Base-by-base conservation (phyloP, 2,797 vertebrate species). In the Spheniscus humboldti region DNA sequence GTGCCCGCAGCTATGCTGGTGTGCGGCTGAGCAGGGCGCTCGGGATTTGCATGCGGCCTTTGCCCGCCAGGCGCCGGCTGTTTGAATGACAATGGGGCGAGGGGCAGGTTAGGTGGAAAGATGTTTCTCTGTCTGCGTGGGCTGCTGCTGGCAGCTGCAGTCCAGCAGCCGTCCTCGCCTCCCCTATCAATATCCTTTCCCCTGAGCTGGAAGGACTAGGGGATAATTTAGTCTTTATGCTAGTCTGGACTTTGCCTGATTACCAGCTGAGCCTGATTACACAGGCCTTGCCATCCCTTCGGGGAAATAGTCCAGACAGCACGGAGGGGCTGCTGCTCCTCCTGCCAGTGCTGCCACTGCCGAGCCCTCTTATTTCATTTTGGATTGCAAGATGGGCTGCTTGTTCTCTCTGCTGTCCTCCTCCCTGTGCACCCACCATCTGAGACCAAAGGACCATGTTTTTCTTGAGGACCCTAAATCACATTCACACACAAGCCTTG, bases 211-310 rank as follows among this genome's bases (percentile, higher is more conserved):
- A 95, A 97, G 95, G 93, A 95, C 91, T 81, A 62, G 94, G 94
- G 96, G 96, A 94, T 97, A 96, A 98, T 97, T 98, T 97, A 94
- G 95, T 96, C 81, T 95, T 88, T 53, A 92, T 84, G 88, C 96
- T 96, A 89, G 92, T 97, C 97, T 97, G 92, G 97, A 97, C 96
- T 97, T 81, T 69, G 96, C 91, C 92, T 96, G 97, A 97, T 97
- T 97, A 84, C 97, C 98, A 98, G 98, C 98, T 98, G 98, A 98
- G 97, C 96, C 98, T 91, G 96, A 97, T 98, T 97, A 97, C 92
- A 92, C 91, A 94, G 96, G 92, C 92, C 93, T 90, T 62, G 92
- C 59, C 9, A 37, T 94, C 86, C 93, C 96, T 97, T 97, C 96
- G 96, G 96, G 97, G 97, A 95, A 83, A 96, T 59, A 72, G 66